A percentile compares a stretch with the other conserved stretches of the same genome.
These are phyloP conservation scores for Trematomus loennbergii DNA, from an alignment of 2,113 vertebrate genomes.

Conservation along the genomic window DNA sequence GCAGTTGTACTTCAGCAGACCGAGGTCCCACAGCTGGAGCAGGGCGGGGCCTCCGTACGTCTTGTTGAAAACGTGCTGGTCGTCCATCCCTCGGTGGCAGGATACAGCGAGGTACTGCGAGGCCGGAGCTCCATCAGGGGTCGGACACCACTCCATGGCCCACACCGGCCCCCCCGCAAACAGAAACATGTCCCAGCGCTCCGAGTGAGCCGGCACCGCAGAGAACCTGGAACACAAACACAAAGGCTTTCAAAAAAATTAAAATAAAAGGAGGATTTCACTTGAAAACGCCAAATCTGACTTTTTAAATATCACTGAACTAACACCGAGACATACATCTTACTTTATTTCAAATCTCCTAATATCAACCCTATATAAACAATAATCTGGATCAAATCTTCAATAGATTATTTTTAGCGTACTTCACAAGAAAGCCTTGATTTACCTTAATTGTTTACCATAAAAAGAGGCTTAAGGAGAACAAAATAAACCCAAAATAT, in stretches of 20 bases:
- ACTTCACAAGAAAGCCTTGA: no score
- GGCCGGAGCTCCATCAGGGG: constrained; percentile 84
- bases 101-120: constrained; percentile 89
- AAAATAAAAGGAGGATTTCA: background rate
- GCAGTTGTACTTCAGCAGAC: constrained; percentile 83
- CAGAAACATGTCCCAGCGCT: constrained; percentile 89
- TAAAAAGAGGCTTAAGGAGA: no score
- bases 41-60: constrained; percentile 82
- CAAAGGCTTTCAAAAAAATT: background rate
- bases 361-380: no score
- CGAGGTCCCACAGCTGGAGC: constrained; percentile 94
- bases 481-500: no score
- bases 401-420: background rate
- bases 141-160: constrained; percentile 96
- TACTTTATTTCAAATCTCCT: no score
- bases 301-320: background rate
- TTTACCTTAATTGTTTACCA: no score
- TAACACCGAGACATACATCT: background rate
- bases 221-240: constrained; percentile 83
- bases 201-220: constrained; percentile 83
- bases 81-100: constrained; percentile 91
- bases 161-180: constrained; percentile 92
- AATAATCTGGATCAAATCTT: background rate
- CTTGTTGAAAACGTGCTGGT: constrained; percentile 81
- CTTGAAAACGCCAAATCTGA: background rate